Evolutionary conservation across 2,888 invertebrate species (phyloP).

Genomic region (Pammene aurita): DNA sequence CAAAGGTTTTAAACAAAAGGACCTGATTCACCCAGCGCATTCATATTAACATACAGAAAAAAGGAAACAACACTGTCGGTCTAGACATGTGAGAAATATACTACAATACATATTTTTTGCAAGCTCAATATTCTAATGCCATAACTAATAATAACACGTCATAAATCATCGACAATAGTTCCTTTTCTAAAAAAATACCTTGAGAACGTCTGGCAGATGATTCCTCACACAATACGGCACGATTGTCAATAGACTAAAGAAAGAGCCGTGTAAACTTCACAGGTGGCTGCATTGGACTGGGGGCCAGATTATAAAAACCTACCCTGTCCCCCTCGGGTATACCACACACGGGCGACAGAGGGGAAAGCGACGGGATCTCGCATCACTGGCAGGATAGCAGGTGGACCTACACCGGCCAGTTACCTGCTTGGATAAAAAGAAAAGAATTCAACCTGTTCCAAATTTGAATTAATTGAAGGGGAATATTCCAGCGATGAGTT

Average conservation of each 20-base stretch:
- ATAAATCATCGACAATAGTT: conserved; percentile 43
- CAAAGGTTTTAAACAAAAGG: conserved; percentile 22
- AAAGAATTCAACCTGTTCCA: conserved; percentile 71
- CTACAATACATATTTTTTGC: conserved; percentile 21
- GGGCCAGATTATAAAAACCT: conserved; percentile 52
- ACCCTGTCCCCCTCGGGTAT: conserved; percentile 55
- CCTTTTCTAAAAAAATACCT: conserved; percentile 29
- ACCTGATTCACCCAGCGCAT: conserved; percentile 14
- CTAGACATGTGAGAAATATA: not conserved
- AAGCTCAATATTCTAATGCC: conserved; percentile 38
- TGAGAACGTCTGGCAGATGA: conserved; percentile 53
- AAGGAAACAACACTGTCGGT: not conserved
- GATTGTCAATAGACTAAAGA: conserved; percentile 54
- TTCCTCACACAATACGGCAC: conserved; percentile 62
- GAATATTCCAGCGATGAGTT: conserved; percentile 24
- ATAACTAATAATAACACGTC: conserved; percentile 44
- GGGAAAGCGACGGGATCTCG: conserved; percentile 61
- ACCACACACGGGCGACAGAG: conserved; percentile 53
- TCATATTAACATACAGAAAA: conserved; percentile 9
- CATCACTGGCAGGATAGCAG: conserved; percentile 58
- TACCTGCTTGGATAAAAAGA: conserved; percentile 69
- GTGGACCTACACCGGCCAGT: conserved; percentile 61
- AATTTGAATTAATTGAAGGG: conserved; percentile 64
- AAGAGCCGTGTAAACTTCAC: conserved; percentile 65
- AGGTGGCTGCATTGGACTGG: conserved; percentile 74